Evolutionary conservation across 2,113 vertebrate species (phyloP), one percentile per base, ranked within the genome.

Genomic region (Leptodactylus fuscus): DNA sequence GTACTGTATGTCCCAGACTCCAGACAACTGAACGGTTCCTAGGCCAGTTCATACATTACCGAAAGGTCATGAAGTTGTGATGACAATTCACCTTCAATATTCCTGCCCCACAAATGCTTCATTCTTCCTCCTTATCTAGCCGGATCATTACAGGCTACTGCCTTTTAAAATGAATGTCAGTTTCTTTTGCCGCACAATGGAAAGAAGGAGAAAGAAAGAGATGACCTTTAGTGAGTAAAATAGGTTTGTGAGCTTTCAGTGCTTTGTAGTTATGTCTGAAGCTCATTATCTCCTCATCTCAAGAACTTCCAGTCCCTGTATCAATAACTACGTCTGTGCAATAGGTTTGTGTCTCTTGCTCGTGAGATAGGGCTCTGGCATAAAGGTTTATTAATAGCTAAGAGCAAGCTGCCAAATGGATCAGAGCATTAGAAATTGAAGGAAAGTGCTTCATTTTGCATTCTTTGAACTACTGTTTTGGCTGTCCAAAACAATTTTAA

Each of bases 351-450:
- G 70, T 87, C 46, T 87, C 51, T 2, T 27, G 24, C 41, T 85
- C 60, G 53, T 3, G 0, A 87, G 81, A 87, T 76, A 83, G 67
- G 79, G 65, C 24, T 75, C 75, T 69, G 81, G 88, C 34, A 77
- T 69, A 80, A 32, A 83, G 53, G 62, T 85, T 88, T 89, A 89
- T 81, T 89, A 87, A 87, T 86, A 88, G 87, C 1, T 0, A 67
- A 79, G 75, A 48, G 83, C 81, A 88, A 36, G 75, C 69, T 32
- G 20, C 55, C 78, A 75, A 86, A 83, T 70, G 58, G 46, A 77
- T 36, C 55, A 84, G 71, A 32, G 60, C 67, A 60, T 76, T 78
- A 78, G 48, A 58, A 51, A 78, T 0, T 6, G 36, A 0, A 58
- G 46, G 82, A 79, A 79, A 44, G 48, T 36, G 18, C 22, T 78